These are phyloP conservation scores for Rhineura floridana DNA, from an alignment of 2,113 vertebrate species.

Conservation along the genomic window DNA sequence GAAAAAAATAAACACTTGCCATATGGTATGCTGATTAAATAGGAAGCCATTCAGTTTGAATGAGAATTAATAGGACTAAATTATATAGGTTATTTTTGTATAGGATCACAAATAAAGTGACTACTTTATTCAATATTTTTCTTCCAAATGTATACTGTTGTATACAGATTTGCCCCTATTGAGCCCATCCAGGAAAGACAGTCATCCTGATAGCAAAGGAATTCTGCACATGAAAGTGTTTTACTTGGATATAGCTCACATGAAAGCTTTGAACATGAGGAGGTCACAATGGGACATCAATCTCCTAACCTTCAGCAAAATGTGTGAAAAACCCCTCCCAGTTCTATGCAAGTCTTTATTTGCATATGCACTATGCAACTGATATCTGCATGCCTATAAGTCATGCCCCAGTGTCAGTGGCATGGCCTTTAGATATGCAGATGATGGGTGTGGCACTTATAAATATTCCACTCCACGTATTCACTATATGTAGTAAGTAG, in stretches of 20 bases:
- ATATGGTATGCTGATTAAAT: conserved; percentile 37
- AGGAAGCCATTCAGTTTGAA: conserved; percentile 36
- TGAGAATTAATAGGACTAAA: conserved; percentile 37
- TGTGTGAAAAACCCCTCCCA: background rate
- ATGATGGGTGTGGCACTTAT: background rate
- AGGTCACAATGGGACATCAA: background rate
- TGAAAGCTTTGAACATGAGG: background rate
- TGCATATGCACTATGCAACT: background rate
- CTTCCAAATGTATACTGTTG: conserved; percentile 40
- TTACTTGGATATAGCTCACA: background rate
- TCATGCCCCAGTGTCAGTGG: background rate
- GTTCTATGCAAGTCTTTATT: background rate
- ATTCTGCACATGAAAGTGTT: background rate
- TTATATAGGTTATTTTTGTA: conserved; percentile 17
- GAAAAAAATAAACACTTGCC: conserved; percentile 19
- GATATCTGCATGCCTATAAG: too few species aligned
- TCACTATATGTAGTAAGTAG: background rate
- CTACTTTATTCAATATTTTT: conserved; percentile 44
- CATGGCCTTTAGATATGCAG: background rate
- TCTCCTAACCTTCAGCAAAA: background rate
- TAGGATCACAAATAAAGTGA: conserved; percentile 33
- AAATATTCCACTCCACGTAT: background rate
- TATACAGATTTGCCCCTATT: conserved; percentile 15
- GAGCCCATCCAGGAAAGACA: conserved; percentile 31
- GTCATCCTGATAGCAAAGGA: background rate